These are phyloP conservation scores for Orussus abietinus DNA, from an alignment of 1,140 invertebrate genomes.

Conservation along the genomic window DNA sequence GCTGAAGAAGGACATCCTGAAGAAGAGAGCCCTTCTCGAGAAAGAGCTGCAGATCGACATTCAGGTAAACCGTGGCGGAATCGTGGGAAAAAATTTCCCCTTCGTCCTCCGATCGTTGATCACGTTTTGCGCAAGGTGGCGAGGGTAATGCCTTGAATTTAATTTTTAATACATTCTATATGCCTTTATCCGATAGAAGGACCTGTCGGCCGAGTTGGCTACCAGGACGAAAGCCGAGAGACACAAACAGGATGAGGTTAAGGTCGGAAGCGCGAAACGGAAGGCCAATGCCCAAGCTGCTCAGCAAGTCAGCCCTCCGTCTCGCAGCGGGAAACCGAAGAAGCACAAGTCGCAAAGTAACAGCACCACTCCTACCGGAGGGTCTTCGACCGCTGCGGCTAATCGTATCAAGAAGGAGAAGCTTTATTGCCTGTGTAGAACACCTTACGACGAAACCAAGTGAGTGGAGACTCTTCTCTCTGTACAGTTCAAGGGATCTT, in stretches of 20 bases:
- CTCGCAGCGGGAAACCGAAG: conserved; percentile 40
- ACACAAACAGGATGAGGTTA: conserved; percentile 69
- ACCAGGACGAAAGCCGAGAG: conserved; percentile 65
- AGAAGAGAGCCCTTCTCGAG: conserved; percentile 84
- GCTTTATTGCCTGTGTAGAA: conserved; percentile 89
- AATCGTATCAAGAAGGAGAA: conserved; percentile 70
- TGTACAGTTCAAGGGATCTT: conserved; percentile 4
- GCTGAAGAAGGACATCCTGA: conserved; percentile 90
- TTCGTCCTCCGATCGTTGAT: not conserved
- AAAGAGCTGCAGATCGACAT: conserved; percentile 89
- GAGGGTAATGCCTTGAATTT: too few species aligned
- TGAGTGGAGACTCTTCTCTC: too few species aligned
- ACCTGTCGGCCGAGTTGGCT: conserved; percentile 66
- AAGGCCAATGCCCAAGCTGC: conserved; percentile 55
- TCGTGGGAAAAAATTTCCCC: not conserved
- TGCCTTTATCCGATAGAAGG: too few species aligned
- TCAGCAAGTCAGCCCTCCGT: conserved; percentile 49
- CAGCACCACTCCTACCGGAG: conserved; percentile 34
- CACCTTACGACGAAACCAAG: conserved; percentile 92
- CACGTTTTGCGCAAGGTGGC: too few species aligned
- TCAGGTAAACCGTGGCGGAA: conserved; percentile 61
- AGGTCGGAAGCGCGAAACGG: conserved; percentile 56
- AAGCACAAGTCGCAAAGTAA: conserved; percentile 37
- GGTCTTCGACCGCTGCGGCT: conserved; percentile 30
- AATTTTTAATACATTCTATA: too few species aligned